A percentile compares a stretch with the other conserved stretches of the same genome.
Evolutionary conservation across 2,797 vertebrate genomes (phyloP).

Genomic region (Centropyge bicolor): DNA sequence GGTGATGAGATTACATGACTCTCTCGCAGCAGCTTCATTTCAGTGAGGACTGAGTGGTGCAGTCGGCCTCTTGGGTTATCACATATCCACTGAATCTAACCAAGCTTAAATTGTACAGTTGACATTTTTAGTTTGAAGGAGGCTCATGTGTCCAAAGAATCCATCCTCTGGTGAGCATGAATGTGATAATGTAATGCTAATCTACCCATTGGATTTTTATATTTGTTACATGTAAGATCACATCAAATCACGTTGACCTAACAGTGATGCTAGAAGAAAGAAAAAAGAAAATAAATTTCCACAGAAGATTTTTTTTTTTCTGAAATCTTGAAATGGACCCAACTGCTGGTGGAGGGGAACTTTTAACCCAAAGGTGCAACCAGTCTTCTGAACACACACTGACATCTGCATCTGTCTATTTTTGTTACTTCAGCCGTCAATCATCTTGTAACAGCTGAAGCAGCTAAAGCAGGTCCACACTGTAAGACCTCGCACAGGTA

Average conservation of each 20-base stretch:
- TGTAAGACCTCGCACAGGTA: background rate
- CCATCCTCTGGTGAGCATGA: too few relatives aligned
- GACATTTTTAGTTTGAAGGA: too few relatives aligned
- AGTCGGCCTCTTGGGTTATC: background rate
- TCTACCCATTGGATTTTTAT: too few relatives aligned
- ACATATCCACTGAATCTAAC: too few relatives aligned
- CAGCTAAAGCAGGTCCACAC: background rate
- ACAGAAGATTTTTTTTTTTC: background rate
- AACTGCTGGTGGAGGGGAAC: background rate
- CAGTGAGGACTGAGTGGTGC: background rate
- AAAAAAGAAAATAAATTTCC: too few relatives aligned
- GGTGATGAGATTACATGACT: slow-evolving; percentile 9
- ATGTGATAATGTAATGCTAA: too few relatives aligned
- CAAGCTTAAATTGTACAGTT: too few relatives aligned
- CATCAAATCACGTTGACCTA: too few relatives aligned
- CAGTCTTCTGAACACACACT: background rate
- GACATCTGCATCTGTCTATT: background rate
- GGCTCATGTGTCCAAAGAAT: too few relatives aligned
- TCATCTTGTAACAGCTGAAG: background rate
- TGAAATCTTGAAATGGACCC: background rate
- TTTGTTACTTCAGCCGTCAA: background rate
- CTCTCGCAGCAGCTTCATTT: background rate
- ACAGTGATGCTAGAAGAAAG: too few relatives aligned
- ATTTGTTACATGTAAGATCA: too few relatives aligned
- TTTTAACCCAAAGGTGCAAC: background rate